These are phyloP conservation scores for Monoplex corrugatus DNA, from an alignment of 2,888 invertebrate genomes.

Conservation along the genomic window DNA sequence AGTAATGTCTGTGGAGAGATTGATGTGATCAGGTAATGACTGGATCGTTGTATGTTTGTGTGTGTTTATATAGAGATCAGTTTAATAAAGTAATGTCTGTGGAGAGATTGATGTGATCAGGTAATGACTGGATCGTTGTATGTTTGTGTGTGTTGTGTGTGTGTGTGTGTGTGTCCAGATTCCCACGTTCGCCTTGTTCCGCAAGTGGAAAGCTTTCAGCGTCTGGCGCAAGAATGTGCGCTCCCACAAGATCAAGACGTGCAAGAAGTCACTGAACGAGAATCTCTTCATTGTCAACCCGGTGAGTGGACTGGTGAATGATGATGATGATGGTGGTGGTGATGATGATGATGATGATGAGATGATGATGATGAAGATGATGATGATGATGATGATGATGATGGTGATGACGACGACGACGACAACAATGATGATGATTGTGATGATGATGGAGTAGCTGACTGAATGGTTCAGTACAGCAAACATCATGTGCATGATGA, in stretches of 20 bases:
- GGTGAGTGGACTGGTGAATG: conserved; percentile 73
- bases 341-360: neutral
- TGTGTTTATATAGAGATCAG: too few relatives aligned
- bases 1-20: too few relatives aligned
- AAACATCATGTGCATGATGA: neutral
- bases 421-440: neutral
- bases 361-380: neutral
- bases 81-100: too few relatives aligned
- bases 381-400: neutral
- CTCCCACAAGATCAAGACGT: conserved; percentile 86
- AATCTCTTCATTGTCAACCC: conserved; percentile 89
- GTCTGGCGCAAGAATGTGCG: conserved; percentile 90
- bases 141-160: neutral
- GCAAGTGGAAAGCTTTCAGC: conserved; percentile 87
- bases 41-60: neutral
- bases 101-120: too few relatives aligned
- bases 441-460: neutral
- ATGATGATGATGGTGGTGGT: neutral
- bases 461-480: too few relatives aligned
- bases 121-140: too few relatives aligned
- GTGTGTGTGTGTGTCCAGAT: conserved; percentile 77
- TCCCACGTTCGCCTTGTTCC: conserved; percentile 80
- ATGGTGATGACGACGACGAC: neutral
- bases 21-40: too few relatives aligned
- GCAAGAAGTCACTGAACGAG: conserved; percentile 85